Base-by-base conservation (phyloP, 2,113 vertebrate genomes). In the Neodontobutis hainanensis region DNA sequence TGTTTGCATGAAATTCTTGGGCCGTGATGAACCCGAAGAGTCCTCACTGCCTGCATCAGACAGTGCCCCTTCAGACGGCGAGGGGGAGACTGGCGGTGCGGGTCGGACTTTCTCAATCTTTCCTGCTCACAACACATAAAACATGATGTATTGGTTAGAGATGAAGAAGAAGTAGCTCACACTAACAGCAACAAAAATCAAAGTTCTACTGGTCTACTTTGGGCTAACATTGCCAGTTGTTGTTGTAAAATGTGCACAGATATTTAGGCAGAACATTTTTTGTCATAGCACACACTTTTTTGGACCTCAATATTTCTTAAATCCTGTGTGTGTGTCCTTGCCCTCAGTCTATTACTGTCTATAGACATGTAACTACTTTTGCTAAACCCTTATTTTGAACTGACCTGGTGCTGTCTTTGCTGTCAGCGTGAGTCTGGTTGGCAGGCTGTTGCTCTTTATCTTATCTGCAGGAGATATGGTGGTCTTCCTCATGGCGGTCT, bases 1-100 rank as follows among this genome's bases (percentile, higher is more conserved):
- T 0, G 97, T 99, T 92, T 99, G 94, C 97, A 99, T 97, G 91
- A 95, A 93, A 89, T 97, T 98, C 91, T 97, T 98, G 83, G 95
- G 93, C 36, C 95, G 85, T 70, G 90, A 38, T 4, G 52, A 86
- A 73, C 95, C 96, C 2, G 88, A 92, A 6, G 95, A 92, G 87
- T 98, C 96, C 75, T 97, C 95, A 0, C 92, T 82, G 11, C 91
- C 83, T 5, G 83, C 75, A 65, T 98, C 96, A 19, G 94, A 89
- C 47, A 91, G 64, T 3, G 94, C 92, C n/a, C 93, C 93, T 76
- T 98, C 96, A 4, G 94, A 82, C 5, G 93, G 94, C 1, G 94
- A 95, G 35, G 96, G 95, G 0, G 95, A 96, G 52, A 92, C 92
- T 36, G 96, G 94, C 55, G 94, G 94, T 36, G 68, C 87, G 0